Evolutionary conservation across 2,797 vertebrate species (phyloP).

Genomic region (Hippopotamyrus pictus): DNA sequence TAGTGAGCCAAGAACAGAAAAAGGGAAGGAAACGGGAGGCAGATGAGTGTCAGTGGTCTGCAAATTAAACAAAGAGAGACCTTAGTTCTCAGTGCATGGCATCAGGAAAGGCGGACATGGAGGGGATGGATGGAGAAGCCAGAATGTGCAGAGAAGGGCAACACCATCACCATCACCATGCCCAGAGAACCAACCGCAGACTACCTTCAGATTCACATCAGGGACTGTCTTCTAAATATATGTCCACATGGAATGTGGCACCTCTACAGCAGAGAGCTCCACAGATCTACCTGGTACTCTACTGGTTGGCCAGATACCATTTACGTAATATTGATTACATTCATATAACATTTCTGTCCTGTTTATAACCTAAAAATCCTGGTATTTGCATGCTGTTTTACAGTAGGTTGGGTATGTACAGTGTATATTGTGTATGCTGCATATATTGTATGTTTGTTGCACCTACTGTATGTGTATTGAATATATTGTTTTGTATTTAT

Average conservation of each 20-base stretch:
- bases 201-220: neutral
- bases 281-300: neutral
- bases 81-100: neutral
- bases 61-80: neutral
- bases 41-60: neutral
- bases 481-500: neutral
- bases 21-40: neutral
- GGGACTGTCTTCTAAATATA: neutral
- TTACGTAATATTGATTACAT: neutral
- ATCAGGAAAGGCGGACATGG: neutral
- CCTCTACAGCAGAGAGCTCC: neutral
- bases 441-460: neutral
- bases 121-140: neutral
- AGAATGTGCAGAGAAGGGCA: neutral
- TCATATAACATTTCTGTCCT: neutral
- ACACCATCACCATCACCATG: neutral
- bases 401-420: neutral
- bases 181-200: neutral
- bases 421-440: neutral
- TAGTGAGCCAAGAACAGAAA: neutral
- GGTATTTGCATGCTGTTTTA: neutral
- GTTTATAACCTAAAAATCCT: neutral
- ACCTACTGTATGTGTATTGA: neutral
- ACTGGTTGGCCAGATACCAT: neutral
- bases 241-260: neutral